A percentile compares a stretch with the other conserved stretches of the same genome.
Evolutionary conservation across 2,888 invertebrate genomes (phyloP).

Genomic region (Eubasilissa splendida): DNA sequence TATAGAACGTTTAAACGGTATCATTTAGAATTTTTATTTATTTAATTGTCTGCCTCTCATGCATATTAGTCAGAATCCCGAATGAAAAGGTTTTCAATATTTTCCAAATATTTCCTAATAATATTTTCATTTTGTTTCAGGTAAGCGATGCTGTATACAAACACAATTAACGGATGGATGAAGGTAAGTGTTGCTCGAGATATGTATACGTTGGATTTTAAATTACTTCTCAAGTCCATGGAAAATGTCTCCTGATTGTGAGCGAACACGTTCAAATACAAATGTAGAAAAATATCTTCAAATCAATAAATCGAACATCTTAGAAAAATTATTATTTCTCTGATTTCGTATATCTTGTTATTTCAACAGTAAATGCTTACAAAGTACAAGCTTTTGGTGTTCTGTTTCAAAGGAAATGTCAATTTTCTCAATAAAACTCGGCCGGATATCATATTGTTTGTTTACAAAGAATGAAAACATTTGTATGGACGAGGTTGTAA

Average conservation of each 20-base stretch:
- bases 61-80: no score
- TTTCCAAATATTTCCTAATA: no score
- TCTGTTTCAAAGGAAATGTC: constrained; percentile 27
- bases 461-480: constrained; percentile 32
- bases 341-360: constrained; percentile 23
- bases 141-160: background rate
- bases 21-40: no score
- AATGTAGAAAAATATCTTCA: background rate
- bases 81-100: no score
- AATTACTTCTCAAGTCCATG: background rate
- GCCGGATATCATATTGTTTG: constrained; percentile 35
- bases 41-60: no score
- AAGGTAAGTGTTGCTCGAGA: no score
- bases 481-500: constrained; percentile 27
- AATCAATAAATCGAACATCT: constrained; percentile 21
- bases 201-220: no score
- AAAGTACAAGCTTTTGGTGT: constrained; percentile 7
- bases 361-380: background rate
- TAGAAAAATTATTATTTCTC: background rate
- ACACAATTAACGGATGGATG: no score
- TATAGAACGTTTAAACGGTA: no score
- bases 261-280: background rate
- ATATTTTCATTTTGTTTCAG: constrained; percentile 4
- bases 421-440: constrained; percentile 34
- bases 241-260: background rate